These are phyloP conservation scores for Denticeps clupeoides DNA, from an alignment of 2,797 vertebrate genomes.

Conservation along the genomic window DNA sequence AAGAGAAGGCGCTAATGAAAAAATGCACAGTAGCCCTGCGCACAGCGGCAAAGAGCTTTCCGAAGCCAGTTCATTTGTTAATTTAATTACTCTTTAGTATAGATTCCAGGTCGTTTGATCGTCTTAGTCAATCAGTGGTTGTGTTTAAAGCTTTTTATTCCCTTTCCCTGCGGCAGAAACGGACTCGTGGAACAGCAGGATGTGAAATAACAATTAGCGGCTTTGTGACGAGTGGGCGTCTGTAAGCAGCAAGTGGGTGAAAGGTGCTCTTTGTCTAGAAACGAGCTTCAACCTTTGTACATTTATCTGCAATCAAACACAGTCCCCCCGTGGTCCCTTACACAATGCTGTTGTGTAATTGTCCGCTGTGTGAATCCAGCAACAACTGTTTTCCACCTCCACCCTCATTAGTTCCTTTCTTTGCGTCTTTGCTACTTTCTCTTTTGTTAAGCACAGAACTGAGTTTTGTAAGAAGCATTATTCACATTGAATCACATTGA, in stretches of 20 bases:
- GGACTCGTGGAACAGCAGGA: conserved; percentile 6
- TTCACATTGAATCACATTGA: too few relatives aligned
- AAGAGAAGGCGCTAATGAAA: conserved; percentile 16
- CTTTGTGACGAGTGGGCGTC: conserved; percentile 5
- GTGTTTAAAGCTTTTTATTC: conserved; percentile 13
- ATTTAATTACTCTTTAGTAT: conserved; percentile 20
- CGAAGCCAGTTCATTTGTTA: conserved; percentile 14
- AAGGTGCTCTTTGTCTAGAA: conserved; percentile 17
- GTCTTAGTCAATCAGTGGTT: conserved; percentile 12
- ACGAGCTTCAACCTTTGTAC: conserved; percentile 10
- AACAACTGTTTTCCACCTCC: conserved; percentile 4
- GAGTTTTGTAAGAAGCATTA: too few relatives aligned
- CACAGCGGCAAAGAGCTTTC: conserved; percentile 6
- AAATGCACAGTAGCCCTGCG: conserved; percentile 1
- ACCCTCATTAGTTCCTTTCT: neutral
- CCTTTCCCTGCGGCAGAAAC: conserved; percentile 11
- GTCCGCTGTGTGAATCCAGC: too few relatives aligned
- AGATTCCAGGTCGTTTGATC: conserved; percentile 16
- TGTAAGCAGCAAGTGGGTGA: conserved; percentile 8
- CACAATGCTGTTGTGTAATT: neutral
- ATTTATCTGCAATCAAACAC: conserved; percentile 7
- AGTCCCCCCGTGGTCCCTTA: neutral
- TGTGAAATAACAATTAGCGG: conserved; percentile 13
- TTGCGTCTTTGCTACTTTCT: neutral
- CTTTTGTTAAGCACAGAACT: neutral